These are phyloP conservation scores for Australoheros facetus DNA, from an alignment of 2,797 vertebrate genomes.

Conservation along the genomic window DNA sequence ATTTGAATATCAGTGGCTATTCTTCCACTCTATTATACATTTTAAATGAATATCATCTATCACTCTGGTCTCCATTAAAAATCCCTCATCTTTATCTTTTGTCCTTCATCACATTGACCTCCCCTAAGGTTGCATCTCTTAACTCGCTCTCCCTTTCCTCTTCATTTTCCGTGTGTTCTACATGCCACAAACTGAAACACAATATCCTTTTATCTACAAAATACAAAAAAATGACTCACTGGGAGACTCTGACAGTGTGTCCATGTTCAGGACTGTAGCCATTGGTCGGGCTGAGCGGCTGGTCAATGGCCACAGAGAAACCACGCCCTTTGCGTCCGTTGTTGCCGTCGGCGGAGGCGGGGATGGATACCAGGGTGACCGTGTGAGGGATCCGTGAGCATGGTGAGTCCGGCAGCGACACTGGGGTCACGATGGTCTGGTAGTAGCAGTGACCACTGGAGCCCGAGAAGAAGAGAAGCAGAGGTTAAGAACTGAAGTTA, in stretches of 20 bases:
- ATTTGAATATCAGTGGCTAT: conserved; percentile 16
- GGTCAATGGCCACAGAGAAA: conserved; percentile 92
- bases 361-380: conserved; percentile 95
- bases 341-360: conserved; percentile 83
- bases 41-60: conserved; percentile 49
- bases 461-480: background rate
- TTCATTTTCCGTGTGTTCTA: background rate
- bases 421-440: conserved; percentile 91
- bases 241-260: conserved; percentile 90
- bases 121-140: background rate
- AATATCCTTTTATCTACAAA: background rate
- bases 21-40: conserved; percentile 16
- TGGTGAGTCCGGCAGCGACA: conserved; percentile 88
- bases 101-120: background rate
- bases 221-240: conserved; percentile 81
- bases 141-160: background rate
- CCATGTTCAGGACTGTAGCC: conserved; percentile 85
- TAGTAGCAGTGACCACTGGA: conserved; percentile 94
- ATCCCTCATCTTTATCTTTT: conserved; percentile 10
- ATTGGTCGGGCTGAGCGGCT: conserved; percentile 78
- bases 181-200: background rate
- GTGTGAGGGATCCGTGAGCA: conserved; percentile 93
- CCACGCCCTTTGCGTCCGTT: conserved; percentile 85
- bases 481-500: background rate
- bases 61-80: conserved; percentile 1